Percentiles rank a stretch among this genome's conserved stretches.
phyloP scores from a whole-genome alignment of 30 jellyfish, hydroid and myxozoan species.

The Chrysaora quinquecirrha region DNA sequence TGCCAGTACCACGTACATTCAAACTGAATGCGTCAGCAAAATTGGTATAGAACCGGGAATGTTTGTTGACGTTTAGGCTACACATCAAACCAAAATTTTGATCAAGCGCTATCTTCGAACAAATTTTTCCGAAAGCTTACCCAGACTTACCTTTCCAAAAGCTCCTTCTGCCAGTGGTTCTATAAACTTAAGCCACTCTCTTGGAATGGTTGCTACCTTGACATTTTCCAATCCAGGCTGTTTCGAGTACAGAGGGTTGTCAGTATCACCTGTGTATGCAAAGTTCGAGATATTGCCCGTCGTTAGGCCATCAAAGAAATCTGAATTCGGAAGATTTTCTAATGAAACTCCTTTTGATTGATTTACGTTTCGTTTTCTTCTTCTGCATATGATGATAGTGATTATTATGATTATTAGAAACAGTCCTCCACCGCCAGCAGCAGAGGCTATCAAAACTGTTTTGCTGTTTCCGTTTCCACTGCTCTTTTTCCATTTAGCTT shows the following conservation, averaged over 20 bases:
- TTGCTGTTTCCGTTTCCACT: neutral
- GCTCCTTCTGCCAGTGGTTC: constrained; percentile 90
- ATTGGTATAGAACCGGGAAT: too few relatives aligned
- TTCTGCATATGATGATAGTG: constrained; percentile 3
- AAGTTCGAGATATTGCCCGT: constrained; percentile 27
- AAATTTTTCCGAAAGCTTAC: too few relatives aligned
- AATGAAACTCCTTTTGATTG: constrained; percentile 21
- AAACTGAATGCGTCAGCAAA: too few relatives aligned
- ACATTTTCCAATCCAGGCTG: constrained; percentile 14
- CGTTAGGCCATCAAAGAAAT: constrained; percentile 48
- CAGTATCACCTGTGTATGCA: constrained; percentile 18
- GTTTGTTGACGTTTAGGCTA: too few relatives aligned
- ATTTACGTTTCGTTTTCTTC: neutral
- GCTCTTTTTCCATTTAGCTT: neutral
- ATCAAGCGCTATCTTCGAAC: too few relatives aligned
- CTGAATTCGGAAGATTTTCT: constrained; percentile 40
- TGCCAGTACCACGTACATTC: too few relatives aligned
- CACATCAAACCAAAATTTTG: too few relatives aligned
- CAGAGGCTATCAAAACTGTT: constrained; percentile 27
- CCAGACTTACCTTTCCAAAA: constrained; percentile 86
- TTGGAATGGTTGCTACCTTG: constrained; percentile 18
- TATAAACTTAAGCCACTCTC: constrained; percentile 52
- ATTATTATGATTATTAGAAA: constrained; percentile 27
- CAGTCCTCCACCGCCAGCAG: constrained; percentile 57
- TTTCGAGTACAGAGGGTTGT: constrained; percentile 49